Evolutionary conservation across 2,888 invertebrate genomes (phyloP).

Genomic region (Thymelicus acteon): DNA sequence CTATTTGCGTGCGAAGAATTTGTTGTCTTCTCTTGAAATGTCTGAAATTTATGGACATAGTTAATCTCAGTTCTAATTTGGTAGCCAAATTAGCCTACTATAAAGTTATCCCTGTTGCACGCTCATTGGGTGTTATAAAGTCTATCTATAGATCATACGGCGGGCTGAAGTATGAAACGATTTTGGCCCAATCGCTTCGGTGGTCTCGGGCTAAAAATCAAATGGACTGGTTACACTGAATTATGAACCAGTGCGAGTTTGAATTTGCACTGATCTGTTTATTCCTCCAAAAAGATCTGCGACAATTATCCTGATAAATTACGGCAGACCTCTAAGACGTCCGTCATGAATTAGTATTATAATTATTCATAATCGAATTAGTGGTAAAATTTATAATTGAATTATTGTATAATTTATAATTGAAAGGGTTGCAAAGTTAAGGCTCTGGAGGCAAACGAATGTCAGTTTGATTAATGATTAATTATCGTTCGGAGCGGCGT

Average conservation of each 20-base stretch:
- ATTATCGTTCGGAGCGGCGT: conserved; percentile 78
- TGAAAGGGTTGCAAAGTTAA: conserved; percentile 78
- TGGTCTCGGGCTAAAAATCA: background rate
- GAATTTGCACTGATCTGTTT: conserved; percentile 7
- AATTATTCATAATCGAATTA: conserved; percentile 79
- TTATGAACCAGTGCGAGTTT: conserved; percentile 18
- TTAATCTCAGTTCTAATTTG: too few relatives aligned
- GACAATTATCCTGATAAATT: conserved; percentile 82
- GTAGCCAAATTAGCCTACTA: too few relatives aligned
- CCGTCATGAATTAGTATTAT: conserved; percentile 81
- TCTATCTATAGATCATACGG: too few relatives aligned
- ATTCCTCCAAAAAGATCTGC: conserved; percentile 57
- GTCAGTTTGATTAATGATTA: conserved; percentile 78
- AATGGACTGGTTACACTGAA: background rate
- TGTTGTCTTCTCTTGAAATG: too few relatives aligned
- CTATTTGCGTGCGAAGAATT: too few relatives aligned
- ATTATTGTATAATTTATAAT: conserved; percentile 82
- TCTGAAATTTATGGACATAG: too few relatives aligned
- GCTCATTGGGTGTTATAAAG: too few relatives aligned
- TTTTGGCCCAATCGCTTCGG: background rate
- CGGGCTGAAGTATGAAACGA: background rate
- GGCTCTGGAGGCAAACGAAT: conserved; percentile 75
- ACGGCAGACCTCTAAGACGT: conserved; percentile 72
- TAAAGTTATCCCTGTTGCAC: too few relatives aligned
- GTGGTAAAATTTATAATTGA: conserved; percentile 81